A percentile compares a stretch with the other conserved stretches of the same genome.
Evolutionary conservation across 2,888 invertebrate genomes (phyloP).

Genomic region (Spialia ferax): DNA sequence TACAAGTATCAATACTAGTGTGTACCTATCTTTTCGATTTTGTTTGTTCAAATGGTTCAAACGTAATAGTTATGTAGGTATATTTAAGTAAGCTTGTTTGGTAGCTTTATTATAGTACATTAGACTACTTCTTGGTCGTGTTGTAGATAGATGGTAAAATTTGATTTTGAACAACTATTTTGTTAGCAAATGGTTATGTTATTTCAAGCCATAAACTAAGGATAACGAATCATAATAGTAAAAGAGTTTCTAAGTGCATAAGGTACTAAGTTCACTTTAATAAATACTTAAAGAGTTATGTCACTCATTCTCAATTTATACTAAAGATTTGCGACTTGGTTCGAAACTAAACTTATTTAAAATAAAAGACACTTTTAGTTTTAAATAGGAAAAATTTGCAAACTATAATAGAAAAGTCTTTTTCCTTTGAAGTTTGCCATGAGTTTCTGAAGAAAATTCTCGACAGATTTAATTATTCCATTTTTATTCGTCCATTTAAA

Average conservation of each 20-base stretch:
- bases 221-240: too few relatives aligned
- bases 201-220: too few relatives aligned
- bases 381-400: not conserved
- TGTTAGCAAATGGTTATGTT: too few relatives aligned
- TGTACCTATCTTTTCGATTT: not conserved
- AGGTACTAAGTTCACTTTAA: too few relatives aligned
- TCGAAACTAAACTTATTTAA: not conserved
- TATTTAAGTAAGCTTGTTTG: too few relatives aligned
- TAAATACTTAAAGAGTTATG: too few relatives aligned
- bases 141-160: too few relatives aligned
- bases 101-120: too few relatives aligned
- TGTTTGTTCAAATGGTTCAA: not conserved
- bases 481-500: conserved; percentile 6
- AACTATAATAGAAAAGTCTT: not conserved
- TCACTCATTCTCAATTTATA: too few relatives aligned
- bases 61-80: not conserved
- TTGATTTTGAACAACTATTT: too few relatives aligned
- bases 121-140: too few relatives aligned
- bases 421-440: not conserved
- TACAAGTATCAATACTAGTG: not conserved
- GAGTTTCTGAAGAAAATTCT: conserved; percentile 8
- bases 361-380: not conserved
- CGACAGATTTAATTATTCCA: conserved; percentile 22
- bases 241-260: too few relatives aligned
- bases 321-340: not conserved